Evolutionary conservation across 2,113 vertebrate species (phyloP).

Genomic region (Machaerirhynchus nigripectus): DNA sequence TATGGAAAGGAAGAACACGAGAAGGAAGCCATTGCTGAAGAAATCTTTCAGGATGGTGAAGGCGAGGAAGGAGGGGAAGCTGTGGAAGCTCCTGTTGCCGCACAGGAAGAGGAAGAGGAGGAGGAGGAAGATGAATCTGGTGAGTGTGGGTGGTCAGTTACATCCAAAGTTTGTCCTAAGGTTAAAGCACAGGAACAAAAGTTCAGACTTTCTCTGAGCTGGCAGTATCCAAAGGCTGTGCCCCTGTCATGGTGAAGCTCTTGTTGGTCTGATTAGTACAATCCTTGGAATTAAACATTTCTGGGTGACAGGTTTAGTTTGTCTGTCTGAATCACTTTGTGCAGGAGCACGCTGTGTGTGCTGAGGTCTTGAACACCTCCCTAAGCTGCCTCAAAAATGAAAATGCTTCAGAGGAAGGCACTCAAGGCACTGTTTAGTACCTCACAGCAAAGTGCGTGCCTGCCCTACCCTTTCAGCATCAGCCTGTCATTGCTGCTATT

Average conservation of each 20-base stretch:
- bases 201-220: neutral
- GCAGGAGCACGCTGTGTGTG: neutral
- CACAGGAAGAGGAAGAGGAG: slow-evolving; percentile 86
- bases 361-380: neutral
- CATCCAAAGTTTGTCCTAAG: neutral
- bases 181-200: neutral
- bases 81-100: slow-evolving; percentile 76
- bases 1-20: slow-evolving; percentile 85
- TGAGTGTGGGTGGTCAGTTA: slow-evolving; percentile 22
- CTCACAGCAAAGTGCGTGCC: neutral
- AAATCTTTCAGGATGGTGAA: slow-evolving; percentile 95
- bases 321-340: neutral
- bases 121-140: slow-evolving; percentile 95
- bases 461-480: neutral
- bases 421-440: neutral
- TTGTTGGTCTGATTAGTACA: neutral
- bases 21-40: slow-evolving; percentile 93
- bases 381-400: neutral
- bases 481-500: neutral
- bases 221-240: neutral
- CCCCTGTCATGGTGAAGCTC: neutral
- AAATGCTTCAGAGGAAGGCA: neutral
- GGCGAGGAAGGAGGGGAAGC: slow-evolving; percentile 88
- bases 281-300: neutral
- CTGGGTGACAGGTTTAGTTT: neutral